Evolutionary conservation across 2,888 invertebrate genomes (phyloP).

Genomic region (Nezara viridula): DNA sequence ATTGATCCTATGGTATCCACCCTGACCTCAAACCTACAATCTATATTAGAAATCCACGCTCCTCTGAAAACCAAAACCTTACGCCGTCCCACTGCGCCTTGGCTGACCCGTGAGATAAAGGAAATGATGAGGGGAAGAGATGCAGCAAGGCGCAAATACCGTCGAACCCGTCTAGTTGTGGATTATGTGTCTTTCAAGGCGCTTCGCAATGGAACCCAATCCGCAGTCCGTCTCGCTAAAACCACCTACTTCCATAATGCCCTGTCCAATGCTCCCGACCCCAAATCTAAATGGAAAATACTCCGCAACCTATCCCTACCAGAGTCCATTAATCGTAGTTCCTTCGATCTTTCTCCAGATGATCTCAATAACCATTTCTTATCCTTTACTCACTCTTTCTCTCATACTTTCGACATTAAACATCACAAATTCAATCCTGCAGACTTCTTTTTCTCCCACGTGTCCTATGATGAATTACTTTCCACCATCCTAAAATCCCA

Average conservation of each 20-base stretch:
- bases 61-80: neutral
- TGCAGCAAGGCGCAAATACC: neutral
- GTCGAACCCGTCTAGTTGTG: neutral
- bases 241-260: neutral
- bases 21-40: no score
- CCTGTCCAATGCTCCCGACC: neutral
- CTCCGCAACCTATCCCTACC: no score
- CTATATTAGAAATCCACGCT: neutral
- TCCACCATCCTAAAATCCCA: no score
- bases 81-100: neutral
- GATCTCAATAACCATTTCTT: no score
- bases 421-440: no score
- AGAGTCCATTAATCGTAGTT: no score
- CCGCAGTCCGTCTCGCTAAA: neutral
- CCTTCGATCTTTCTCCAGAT: no score
- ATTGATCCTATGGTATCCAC: no score
- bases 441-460: no score
- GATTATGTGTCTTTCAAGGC: neutral
- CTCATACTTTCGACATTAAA: no score
- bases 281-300: neutral
- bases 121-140: neutral
- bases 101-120: neutral
- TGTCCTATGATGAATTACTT: no score
- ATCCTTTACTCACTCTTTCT: no score
- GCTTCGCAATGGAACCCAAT: neutral